These are phyloP conservation scores for Chaetophractus vellerosus DNA, from an alignment of 2,797 vertebrate genomes.

Conservation along the genomic window DNA sequence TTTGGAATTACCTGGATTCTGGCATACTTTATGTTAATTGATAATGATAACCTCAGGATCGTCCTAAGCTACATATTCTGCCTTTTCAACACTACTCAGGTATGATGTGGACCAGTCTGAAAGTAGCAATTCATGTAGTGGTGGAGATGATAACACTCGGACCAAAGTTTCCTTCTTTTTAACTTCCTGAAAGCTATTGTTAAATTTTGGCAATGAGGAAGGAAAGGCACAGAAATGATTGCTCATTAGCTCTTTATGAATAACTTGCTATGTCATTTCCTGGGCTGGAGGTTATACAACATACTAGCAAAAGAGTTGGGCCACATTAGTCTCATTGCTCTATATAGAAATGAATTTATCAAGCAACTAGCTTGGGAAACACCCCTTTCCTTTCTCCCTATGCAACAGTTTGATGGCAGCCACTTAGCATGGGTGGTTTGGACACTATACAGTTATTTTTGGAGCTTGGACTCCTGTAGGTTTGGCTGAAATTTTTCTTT, in stretches of 20 bases:
- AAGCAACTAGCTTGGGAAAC: background rate
- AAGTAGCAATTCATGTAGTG: background rate
- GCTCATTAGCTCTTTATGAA: background rate
- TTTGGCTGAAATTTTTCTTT: slow-evolving; percentile 8
- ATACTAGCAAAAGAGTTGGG: background rate
- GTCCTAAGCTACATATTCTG: slow-evolving; percentile 90
- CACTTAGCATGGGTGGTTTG: background rate
- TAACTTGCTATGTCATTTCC: background rate
- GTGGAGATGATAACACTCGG: background rate
- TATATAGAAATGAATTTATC: slow-evolving; percentile 9
- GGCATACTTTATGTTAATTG: slow-evolving; percentile 89
- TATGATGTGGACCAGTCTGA: slow-evolving; percentile 70
- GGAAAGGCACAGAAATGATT: background rate
- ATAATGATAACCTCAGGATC: background rate
- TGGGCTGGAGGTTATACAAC: background rate
- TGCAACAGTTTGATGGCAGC: background rate
- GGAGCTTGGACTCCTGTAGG: background rate
- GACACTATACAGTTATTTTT: background rate
- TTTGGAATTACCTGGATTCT: slow-evolving; percentile 90
- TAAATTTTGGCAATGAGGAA: background rate
- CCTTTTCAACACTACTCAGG: slow-evolving; percentile 91
- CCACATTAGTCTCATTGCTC: background rate
- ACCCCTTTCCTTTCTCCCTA: background rate
- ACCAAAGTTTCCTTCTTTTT: slow-evolving; percentile 11
- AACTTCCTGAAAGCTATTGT: slow-evolving; percentile 23